A percentile compares a stretch with the other conserved stretches of the same genome.
These are phyloP conservation scores for Chiroxiphia lanceolata DNA, from an alignment of 2,797 vertebrate genomes.

Conservation along the genomic window DNA sequence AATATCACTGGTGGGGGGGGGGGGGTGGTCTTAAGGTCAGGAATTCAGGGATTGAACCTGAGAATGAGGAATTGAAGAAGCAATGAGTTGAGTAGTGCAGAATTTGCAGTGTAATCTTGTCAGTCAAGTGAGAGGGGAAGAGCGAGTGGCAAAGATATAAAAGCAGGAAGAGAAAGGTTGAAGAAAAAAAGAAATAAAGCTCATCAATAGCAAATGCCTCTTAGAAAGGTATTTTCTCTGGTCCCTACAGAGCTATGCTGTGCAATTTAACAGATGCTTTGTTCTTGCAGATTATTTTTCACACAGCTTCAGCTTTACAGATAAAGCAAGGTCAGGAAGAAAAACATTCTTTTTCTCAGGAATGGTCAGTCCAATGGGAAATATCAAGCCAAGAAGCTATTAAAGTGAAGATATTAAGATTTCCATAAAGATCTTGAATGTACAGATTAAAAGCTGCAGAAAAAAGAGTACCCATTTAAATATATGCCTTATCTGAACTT, in stretches of 20 bases:
- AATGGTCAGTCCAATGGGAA: not conserved
- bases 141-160: not conserved
- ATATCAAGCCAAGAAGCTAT: not conserved
- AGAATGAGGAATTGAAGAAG: not conserved
- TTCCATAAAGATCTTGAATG: not conserved
- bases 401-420: not conserved
- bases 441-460: not conserved
- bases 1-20: fast-evolving
- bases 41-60: not conserved
- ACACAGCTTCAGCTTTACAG: not conserved
- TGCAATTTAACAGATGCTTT: not conserved
- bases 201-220: not conserved
- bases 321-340: not conserved
- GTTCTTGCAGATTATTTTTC: not conserved
- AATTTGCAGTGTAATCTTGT: not conserved
- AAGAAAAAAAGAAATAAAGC: not conserved
- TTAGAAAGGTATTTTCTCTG: not conserved
- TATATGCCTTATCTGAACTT: not conserved
- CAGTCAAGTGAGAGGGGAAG: not conserved
- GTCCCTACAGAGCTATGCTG: not conserved
- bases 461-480: not conserved
- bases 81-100: not conserved
- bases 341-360: not conserved
- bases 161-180: not conserved
- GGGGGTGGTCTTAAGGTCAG: not conserved